Evolutionary conservation across 2,888 invertebrate genomes (phyloP), one percentile per base, ranked within the genome.

Genomic region (Meta bourneti): DNA sequence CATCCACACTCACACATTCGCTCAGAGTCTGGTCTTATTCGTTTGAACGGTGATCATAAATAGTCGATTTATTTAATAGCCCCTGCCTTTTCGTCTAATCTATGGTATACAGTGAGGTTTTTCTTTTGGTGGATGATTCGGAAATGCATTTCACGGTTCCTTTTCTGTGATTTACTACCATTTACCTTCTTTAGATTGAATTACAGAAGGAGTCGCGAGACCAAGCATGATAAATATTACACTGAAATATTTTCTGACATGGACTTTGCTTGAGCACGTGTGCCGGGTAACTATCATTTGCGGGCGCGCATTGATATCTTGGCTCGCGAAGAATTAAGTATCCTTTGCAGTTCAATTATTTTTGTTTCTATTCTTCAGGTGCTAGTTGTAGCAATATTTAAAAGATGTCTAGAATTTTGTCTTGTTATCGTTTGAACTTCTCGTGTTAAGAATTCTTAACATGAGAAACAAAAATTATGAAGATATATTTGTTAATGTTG

Each of bases 21-120:
- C 34, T 34, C 34, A 34, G 34, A 34, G 34, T 34, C 34, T 34
- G 34, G 34, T 34, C 61, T 61, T 61, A 61, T 61, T 61, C 61
- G 13, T 61, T 16, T 11, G 61, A 61, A 61, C 61, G 61, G 61
- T 11, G 61, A 61, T 61, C 61, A 61, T 61, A 61, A 61, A 61
- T 61, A 61, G 61, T 61, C 61, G 61, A 61, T 61, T 61, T 61
- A 61, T 61, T 61, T 61, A 61, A 61, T 61, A 61, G 61, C 61
- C 61, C 61, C 61, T 11, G 61, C 61, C 61, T 16, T 16, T 11
- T 9, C 61, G 61, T 16, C 61, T 61, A 61, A 61, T 61, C 61
- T 61, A 61, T 61, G 61, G 16, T 16, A 11, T 61, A 16, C 61
- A 61, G 61, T 61, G 61, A 61, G 61, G 61, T 61, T 61, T 61